A percentile compares a stretch with the other conserved stretches of the same genome.
Conservation (phyloP, 2,888 invertebrate species). For the Caenorhabditis wallacei region DNA sequence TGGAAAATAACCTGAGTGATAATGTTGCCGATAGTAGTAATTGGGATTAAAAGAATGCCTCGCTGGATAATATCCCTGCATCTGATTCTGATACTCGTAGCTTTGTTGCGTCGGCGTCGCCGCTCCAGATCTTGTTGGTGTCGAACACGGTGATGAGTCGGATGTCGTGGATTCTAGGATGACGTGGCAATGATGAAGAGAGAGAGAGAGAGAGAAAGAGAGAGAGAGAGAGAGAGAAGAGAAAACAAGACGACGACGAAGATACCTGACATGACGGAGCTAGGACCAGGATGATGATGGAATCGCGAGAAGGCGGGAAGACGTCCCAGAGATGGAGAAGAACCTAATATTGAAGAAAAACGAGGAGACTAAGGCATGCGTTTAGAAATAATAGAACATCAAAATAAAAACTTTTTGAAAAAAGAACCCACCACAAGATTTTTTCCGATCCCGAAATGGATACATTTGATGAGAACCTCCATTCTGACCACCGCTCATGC, state of each 20-base stretch:
- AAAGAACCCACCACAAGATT: constrained; percentile 57
- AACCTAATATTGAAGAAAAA: constrained; percentile 24
- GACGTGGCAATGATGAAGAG: constrained; percentile 36
- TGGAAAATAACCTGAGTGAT: constrained; percentile 26
- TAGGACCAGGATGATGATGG: constrained; percentile 36
- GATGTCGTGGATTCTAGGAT: constrained; percentile 46
- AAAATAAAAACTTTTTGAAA: background rate
- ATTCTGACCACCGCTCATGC: constrained; percentile 12
- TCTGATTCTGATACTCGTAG: constrained; percentile 8
- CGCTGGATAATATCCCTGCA: background rate
- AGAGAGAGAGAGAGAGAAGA: constrained; percentile 11
- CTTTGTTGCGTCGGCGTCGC: constrained; percentile 56
- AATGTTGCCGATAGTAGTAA: constrained; percentile 17
- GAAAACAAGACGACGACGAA: constrained; percentile 39
- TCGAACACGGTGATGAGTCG: constrained; percentile 42
- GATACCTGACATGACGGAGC: constrained; percentile 57
- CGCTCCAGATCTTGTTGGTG: constrained; percentile 51
- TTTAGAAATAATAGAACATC: constrained; percentile 32
- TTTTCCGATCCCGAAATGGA: constrained; percentile 57
- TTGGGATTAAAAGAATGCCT: background rate
- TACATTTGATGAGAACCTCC: constrained; percentile 9
- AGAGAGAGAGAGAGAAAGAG: background rate
- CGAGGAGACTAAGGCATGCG: background rate
- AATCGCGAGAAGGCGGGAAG: constrained; percentile 45
- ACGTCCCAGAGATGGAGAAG: constrained; percentile 26